A percentile compares a stretch with the other conserved stretches of the same genome.
phyloP scores from a whole-genome alignment of 2,888 invertebrate species.

The Drosophila picticornis region DNA sequence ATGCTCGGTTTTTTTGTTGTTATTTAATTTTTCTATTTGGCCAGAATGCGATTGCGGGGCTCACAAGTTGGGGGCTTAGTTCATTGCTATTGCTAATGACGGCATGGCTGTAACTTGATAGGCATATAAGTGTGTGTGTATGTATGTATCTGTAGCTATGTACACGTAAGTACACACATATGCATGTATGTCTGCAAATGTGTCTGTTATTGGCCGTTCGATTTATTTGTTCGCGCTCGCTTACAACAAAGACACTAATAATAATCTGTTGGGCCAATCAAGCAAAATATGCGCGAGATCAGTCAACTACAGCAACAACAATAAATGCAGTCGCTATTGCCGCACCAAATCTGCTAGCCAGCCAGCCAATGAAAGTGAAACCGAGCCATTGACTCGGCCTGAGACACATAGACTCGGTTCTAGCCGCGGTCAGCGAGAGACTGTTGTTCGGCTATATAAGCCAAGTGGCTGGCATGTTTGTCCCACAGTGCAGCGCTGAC shows the following conservation, averaged over 20 bases:
- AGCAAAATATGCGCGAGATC: conserved; percentile 82
- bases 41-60: conserved; percentile 47
- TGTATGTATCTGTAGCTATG: neutral
- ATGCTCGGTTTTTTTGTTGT: neutral
- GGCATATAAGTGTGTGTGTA: conserved; percentile 9
- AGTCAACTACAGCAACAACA: conserved; percentile 68
- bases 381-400: conserved; percentile 48
- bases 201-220: conserved; percentile 57
- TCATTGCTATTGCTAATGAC: conserved; percentile 82
- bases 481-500: conserved; percentile 83
- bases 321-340: conserved; percentile 42
- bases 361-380: conserved; percentile 76
- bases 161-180: conserved; percentile 1
- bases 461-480: conserved; percentile 70
- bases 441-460: conserved; percentile 82
- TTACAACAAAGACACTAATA: conserved; percentile 77
- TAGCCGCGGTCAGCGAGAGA: conserved; percentile 61
- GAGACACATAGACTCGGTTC: conserved; percentile 50
- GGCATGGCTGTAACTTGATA: conserved; percentile 71
- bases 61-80: conserved; percentile 72
- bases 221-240: conserved; percentile 75
- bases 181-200: conserved; percentile 16
- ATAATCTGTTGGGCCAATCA: conserved; percentile 82
- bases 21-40: conserved; percentile 28
- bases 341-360: conserved; percentile 56